Conservation (phyloP, 1,140 invertebrate genomes). For the Delia radicum region DNA sequence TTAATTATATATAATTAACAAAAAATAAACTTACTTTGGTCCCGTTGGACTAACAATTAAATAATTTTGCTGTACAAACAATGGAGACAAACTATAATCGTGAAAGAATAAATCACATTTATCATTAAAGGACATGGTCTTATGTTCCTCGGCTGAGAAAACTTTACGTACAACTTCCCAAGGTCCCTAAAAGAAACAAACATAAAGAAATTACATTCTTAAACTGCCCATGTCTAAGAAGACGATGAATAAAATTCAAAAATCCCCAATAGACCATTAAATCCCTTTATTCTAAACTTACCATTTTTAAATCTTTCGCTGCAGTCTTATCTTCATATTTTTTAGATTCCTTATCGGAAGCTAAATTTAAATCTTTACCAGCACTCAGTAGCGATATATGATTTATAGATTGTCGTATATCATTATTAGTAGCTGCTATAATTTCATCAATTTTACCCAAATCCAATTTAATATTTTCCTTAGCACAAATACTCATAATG, state of each 20-base stretch:
- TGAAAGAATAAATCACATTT: constrained; percentile 94
- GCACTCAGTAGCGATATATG: constrained; percentile 78
- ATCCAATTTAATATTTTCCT: constrained; percentile 85
- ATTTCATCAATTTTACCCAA: constrained; percentile 78
- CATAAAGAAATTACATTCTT: not conserved
- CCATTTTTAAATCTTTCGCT: constrained; percentile 84
- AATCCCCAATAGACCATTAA: too few relatives aligned
- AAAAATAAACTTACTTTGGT: constrained; percentile 61
- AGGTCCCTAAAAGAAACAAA: constrained; percentile 64
- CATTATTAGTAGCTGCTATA: constrained; percentile 86
- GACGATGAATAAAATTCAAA: too few relatives aligned
- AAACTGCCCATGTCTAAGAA: not conserved
- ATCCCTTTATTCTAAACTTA: too few relatives aligned
- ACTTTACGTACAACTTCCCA: constrained; percentile 93
- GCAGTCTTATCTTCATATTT: constrained; percentile 61
- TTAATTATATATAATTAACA: not conserved
- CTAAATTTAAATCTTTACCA: constrained; percentile 58
- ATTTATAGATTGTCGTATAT: constrained; percentile 91
- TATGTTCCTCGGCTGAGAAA: constrained; percentile 81
- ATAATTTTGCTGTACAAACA: constrained; percentile 99
- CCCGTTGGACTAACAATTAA: constrained; percentile 69
- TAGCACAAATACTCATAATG: constrained; percentile 88
- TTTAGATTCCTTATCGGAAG: constrained; percentile 56
- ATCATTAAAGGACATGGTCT: constrained; percentile 79
- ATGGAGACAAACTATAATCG: constrained; percentile 91